These are phyloP conservation scores for Lasius fuliginosus DNA, from an alignment of 2,888 invertebrate species.

Conservation along the genomic window DNA sequence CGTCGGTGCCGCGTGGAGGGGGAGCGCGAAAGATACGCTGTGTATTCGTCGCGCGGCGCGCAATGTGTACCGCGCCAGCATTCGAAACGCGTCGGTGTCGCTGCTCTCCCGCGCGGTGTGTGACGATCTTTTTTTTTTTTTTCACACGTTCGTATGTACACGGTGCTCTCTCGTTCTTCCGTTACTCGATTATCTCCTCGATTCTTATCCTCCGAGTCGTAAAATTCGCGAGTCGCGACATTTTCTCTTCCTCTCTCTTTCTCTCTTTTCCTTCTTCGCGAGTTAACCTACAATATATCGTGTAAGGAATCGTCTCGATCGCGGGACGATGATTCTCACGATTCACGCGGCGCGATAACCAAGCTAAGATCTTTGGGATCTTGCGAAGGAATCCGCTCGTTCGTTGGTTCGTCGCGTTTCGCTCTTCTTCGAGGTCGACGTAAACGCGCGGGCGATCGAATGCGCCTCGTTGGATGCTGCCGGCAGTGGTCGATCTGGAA, in stretches of 20 bases:
- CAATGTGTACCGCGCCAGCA: slow-evolving; percentile 85
- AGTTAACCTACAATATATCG: not conserved
- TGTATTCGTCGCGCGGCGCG: slow-evolving; percentile 77
- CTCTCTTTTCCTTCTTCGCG: not conserved
- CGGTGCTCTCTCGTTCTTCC: not conserved
- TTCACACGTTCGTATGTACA: not conserved
- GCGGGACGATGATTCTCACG: slow-evolving; percentile 17
- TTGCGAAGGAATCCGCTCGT: not conserved
- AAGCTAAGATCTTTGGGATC: not conserved
- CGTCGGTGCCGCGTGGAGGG: slow-evolving; percentile 59
- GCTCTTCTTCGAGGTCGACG: not conserved
- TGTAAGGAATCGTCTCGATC: not conserved
- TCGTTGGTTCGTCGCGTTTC: not conserved
- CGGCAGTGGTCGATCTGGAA: slow-evolving; percentile 61
- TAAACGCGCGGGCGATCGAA: slow-evolving; percentile 54
- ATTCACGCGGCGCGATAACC: slow-evolving; percentile 21
- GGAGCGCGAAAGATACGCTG: slow-evolving; percentile 65
- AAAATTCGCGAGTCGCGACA: not conserved
- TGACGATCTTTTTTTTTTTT: not conserved
- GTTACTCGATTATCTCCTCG: not conserved
- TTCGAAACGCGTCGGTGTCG: slow-evolving; percentile 80
- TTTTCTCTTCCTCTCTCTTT: too few species aligned
- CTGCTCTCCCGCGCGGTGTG: slow-evolving; percentile 24
- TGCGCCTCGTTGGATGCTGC: slow-evolving; percentile 53
- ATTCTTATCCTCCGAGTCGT: not conserved